Evolutionary conservation across 2,113 vertebrate species (phyloP).

Genomic region (Cyprinodon brontotheroides): DNA sequence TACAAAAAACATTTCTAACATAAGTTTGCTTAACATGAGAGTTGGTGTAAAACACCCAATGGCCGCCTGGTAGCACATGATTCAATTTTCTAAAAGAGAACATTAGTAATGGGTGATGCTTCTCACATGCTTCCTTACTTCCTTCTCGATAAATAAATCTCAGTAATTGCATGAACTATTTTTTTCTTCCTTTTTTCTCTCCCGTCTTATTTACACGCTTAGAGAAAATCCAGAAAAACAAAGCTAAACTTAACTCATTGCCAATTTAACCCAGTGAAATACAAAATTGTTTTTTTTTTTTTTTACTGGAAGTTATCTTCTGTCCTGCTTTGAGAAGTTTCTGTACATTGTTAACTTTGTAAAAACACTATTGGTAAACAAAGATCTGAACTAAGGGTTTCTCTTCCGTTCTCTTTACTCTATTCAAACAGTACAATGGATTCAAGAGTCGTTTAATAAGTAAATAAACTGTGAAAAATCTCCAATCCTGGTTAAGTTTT

Average conservation of each 20-base stretch:
- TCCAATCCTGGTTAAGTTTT: too few relatives aligned
- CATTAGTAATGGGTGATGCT: not conserved
- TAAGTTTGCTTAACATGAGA: slow-evolving; percentile 53
- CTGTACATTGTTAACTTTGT: too few relatives aligned
- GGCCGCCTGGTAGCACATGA: not conserved
- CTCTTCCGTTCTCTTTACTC: too few relatives aligned
- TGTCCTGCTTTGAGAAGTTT: too few relatives aligned
- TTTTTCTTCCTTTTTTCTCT: slow-evolving; percentile 5
- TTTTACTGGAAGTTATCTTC: not conserved
- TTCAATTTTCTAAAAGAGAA: not conserved
- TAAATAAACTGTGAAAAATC: too few relatives aligned
- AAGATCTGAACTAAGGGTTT: not conserved
- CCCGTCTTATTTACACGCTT: slow-evolving; percentile 30
- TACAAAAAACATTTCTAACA: slow-evolving; percentile 26
- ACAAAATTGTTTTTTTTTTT: not conserved
- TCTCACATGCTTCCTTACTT: not conserved
- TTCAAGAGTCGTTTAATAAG: too few relatives aligned
- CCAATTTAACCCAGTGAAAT: slow-evolving; percentile 1
- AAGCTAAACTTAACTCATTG: not conserved
- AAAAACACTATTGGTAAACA: not conserved
- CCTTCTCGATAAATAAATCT: slow-evolving; percentile 5
- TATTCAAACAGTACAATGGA: too few relatives aligned
- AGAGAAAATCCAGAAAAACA: slow-evolving; percentile 23
- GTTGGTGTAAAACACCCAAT: slow-evolving; percentile 1
- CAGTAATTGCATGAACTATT: not conserved